Evolutionary conservation across 2,888 invertebrate genomes (phyloP).

Genomic region (Volucella bombylans): DNA sequence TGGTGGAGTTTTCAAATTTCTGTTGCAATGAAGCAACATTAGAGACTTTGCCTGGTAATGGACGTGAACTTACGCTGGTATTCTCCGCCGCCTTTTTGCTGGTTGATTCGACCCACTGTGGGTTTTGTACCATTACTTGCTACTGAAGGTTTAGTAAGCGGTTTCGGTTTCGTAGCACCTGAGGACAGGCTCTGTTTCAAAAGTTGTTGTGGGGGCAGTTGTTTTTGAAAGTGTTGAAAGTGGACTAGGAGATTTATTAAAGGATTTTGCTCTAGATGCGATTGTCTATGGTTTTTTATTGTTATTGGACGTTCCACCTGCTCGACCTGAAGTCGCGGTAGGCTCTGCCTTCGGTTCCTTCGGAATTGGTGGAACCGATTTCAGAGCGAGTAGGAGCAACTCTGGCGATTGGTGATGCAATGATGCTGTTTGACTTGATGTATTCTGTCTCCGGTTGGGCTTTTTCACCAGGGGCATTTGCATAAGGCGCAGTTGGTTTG

Average conservation of each 20-base stretch:
- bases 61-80: constrained; percentile 81
- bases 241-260: constrained; percentile 68
- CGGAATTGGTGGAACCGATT: constrained; percentile 77
- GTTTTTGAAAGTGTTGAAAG: constrained; percentile 36
- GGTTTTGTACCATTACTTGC: constrained; percentile 46
- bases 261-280: constrained; percentile 61
- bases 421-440: constrained; percentile 84
- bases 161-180: constrained; percentile 75
- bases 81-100: constrained; percentile 71
- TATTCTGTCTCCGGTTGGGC: constrained; percentile 85
- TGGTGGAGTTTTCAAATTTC: constrained; percentile 86
- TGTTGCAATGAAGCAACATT: constrained; percentile 91
- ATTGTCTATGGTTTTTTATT: constrained; percentile 71
- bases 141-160: constrained; percentile 76
- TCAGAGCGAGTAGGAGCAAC: constrained; percentile 82
- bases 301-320: constrained; percentile 31
- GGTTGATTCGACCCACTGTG: constrained; percentile 52
- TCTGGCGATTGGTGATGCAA: constrained; percentile 85
- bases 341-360: constrained; percentile 78
- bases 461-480: constrained; percentile 39
- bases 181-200: constrained; percentile 75
- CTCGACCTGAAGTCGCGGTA: constrained; percentile 3
- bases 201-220: too few relatives aligned
- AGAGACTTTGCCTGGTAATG: constrained; percentile 85
- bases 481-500: constrained; percentile 55